Evolutionary conservation across 35 echinoderm and acorn worm species (phyloP), one percentile per base, ranked within the genome.

Genomic region (Diadema setosum): DNA sequence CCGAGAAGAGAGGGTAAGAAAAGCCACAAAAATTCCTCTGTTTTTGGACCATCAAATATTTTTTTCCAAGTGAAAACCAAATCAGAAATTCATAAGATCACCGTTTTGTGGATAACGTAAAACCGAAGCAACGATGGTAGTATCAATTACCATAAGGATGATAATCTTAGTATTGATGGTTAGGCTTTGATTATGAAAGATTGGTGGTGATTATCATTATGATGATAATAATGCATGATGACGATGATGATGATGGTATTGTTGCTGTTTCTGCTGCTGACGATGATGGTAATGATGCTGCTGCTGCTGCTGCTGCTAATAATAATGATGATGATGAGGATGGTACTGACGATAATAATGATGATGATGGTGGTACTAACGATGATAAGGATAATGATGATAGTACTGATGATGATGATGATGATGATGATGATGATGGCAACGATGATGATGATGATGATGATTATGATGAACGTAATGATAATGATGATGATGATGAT

Each of bases 1-100:
- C 60, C 11, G 42, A 45, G 6, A 70, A 87, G 3, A 65, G 61
- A 17, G 85, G 85, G 85, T 87, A 87, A 59, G 73, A 42, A 11
- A 52, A n/a, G 9, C 9, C n/a, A 52, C 9, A 9, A 52, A n/a
- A 9, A 52, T 52, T 52, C 48, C 9, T 52, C 9, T 52, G 9
- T 11, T 52, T 9, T n/a, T n/a, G 9, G n/a, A 9, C 48, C n/a
- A 9, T 52, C 48, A 52, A 52, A 11, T 52, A 52, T 52, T 11
- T n/a, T 52, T 9, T 52, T 52, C n/a, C 48, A 52, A 52, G n/a
- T n/a, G n/a, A 52, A 11, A n/a, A 11, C 9, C 48, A 52, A 52
- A 52, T 52, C 9, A 52, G 9, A 52, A 52, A n/a, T 52, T 9
- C 48, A n/a, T n/a, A n/a, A n/a, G n/a, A n/a, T n/a, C n/a, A n/a